Percentiles rank a stretch among this genome's conserved stretches.
Conservation (phyloP, 30 jellyfish, hydroid and myxozoan species). For the Chironex yamaguchii region DNA sequence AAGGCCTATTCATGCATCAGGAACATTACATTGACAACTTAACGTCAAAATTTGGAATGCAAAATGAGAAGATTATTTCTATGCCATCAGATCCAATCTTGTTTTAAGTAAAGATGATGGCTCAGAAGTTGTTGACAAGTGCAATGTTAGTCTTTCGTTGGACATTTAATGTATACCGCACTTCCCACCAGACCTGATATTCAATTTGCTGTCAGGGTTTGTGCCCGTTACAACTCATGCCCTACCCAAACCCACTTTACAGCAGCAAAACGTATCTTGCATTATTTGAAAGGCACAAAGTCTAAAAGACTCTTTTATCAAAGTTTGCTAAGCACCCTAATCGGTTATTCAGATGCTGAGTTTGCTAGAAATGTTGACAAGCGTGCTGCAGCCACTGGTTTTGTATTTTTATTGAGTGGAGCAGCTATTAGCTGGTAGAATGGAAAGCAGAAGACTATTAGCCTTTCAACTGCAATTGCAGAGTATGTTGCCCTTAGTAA, state of each 20-base stretch:
- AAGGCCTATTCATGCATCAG: not conserved
- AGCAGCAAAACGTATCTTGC: constrained; percentile 41
- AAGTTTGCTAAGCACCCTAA: not conserved
- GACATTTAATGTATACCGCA: constrained; percentile 1
- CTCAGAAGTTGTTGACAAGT: not conserved
- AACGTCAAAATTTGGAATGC: constrained; percentile 34
- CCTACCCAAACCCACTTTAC: not conserved
- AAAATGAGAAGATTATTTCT: not conserved
- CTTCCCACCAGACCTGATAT: constrained; percentile 43
- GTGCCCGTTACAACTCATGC: constrained; percentile 10
- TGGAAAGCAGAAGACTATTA: not conserved
- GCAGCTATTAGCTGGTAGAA: constrained; percentile 36
- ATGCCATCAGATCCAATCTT: constrained; percentile 14
- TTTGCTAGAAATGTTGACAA: constrained; percentile 46
- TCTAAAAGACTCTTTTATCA: not conserved
- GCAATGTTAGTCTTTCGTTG: constrained; percentile 28
- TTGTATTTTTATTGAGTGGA: constrained; percentile 13
- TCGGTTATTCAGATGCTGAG: constrained; percentile 16
- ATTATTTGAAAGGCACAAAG: constrained; percentile 26
- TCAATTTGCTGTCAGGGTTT: constrained; percentile 21
- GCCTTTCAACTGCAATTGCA: constrained; percentile 27
- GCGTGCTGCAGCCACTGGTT: constrained; percentile 4
- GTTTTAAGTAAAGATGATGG: constrained; percentile 10
- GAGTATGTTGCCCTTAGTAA: no score
- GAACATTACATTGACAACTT: not conserved